Conservation (phyloP, 2,888 invertebrate genomes). For the Nesidiocoris tenuis region DNA sequence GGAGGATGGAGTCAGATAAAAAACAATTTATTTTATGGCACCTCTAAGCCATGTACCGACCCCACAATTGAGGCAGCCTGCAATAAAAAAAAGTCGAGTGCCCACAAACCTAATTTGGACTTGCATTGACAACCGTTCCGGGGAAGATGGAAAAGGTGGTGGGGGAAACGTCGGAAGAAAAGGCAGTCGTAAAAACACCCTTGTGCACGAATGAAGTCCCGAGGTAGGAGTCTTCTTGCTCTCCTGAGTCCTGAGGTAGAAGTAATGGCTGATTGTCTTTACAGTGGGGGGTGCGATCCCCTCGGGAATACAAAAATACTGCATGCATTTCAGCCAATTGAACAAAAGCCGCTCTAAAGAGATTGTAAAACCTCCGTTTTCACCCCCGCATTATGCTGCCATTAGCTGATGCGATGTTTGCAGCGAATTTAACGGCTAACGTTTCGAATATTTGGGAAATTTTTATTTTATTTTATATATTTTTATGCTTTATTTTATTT, state of each 20-base stretch:
- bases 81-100: background rate
- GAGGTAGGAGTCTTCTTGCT: background rate
- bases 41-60: background rate
- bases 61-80: background rate
- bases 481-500: no score
- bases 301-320: background rate
- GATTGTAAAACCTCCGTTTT: background rate
- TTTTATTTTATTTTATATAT: no score
- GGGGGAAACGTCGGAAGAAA: background rate
- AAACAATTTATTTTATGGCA: background rate
- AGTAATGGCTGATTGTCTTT: background rate
- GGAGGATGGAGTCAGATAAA: background rate
- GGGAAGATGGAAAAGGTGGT: background rate
- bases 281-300: background rate
- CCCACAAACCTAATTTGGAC: background rate
- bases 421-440: no score
- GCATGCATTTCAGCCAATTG: background rate
- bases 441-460: no score
- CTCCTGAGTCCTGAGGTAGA: background rate
- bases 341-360: background rate
- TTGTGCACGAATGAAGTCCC: background rate
- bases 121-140: background rate
- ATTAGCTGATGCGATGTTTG: no score
- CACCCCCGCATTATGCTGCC: no score
- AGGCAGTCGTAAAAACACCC: background rate